A percentile compares a stretch with the other conserved stretches of the same genome.
Evolutionary conservation across 2,113 vertebrate species (phyloP).

Genomic region (Kryptolebias marmoratus): DNA sequence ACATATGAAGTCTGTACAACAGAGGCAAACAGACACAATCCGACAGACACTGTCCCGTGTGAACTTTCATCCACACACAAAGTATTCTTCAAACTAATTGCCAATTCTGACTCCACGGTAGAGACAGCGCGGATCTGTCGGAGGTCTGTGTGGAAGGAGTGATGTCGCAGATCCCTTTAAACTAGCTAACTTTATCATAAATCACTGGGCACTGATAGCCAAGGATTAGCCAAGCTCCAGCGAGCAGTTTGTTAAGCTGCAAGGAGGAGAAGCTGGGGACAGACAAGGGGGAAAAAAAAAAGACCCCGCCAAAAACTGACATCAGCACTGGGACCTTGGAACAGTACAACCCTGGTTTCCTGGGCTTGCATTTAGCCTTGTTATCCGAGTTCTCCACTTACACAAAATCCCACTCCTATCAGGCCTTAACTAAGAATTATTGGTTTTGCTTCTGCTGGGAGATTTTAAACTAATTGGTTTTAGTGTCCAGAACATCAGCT

Average conservation of each 20-base stretch:
- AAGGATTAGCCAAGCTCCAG: constrained; percentile 77
- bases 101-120: constrained; percentile 30
- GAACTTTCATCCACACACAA: constrained; percentile 11
- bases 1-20: constrained; percentile 44
- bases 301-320: constrained; percentile 62
- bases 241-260: constrained; percentile 77
- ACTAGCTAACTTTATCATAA: constrained; percentile 79
- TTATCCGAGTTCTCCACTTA: constrained; percentile 50
- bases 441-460: constrained; percentile 28
- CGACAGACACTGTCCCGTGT: constrained; percentile 41
- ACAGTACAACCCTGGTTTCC: constrained; percentile 41
- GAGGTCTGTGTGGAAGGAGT: constrained; percentile 22
- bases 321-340: constrained; percentile 66
- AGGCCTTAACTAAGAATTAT: constrained; percentile 24
- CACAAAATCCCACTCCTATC: constrained; percentile 38
- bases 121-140: constrained; percentile 52
- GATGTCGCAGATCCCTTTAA: constrained; percentile 67
- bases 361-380: constrained; percentile 53
- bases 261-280: constrained; percentile 62
- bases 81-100: constrained; percentile 57
- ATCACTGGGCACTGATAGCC: constrained; percentile 63
- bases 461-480: constrained; percentile 44
- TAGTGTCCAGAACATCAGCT: constrained; percentile 35
- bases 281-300: not conserved
- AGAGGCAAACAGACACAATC: constrained; percentile 58